Percentiles rank a stretch among this genome's conserved stretches.
These are phyloP conservation scores for Cotesia glomerata DNA, from an alignment of 1,140 invertebrate genomes.

Conservation along the genomic window DNA sequence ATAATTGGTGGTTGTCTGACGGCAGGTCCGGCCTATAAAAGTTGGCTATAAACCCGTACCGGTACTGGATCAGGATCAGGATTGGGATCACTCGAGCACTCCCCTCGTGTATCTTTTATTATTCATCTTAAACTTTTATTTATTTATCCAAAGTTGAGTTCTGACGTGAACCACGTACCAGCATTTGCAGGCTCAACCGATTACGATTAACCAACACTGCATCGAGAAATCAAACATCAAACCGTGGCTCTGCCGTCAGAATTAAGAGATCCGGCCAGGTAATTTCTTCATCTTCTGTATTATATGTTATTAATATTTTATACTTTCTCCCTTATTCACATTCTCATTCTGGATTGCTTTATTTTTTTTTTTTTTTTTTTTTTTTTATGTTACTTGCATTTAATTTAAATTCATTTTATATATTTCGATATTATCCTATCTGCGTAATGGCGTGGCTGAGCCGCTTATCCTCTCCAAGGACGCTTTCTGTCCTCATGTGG, in stretches of 20 bases:
- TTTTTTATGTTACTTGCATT: neutral
- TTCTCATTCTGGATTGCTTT: neutral
- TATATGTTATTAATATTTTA: no score
- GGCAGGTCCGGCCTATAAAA: constrained; percentile 32
- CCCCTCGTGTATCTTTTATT: neutral
- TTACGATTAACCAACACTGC: no score
- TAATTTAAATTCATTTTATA: no score
- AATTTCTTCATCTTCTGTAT: constrained; percentile 56
- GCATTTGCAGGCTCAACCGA: no score
- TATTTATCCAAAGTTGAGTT: neutral
- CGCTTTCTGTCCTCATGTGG: neutral
- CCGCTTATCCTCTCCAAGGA: constrained; percentile 25
- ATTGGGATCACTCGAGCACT: neutral
- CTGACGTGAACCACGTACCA: no score
- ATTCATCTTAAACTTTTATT: neutral
- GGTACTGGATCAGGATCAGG: no score
- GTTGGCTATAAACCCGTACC: constrained; percentile 15
- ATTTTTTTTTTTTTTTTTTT: neutral
- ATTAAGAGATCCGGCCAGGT: constrained; percentile 59
- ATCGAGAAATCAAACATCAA: neutral
- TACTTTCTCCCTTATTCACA: constrained; percentile 33
- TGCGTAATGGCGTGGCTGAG: constrained; percentile 20
- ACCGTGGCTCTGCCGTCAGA: constrained; percentile 41
- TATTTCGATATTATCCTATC: neutral
- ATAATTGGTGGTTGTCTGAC: constrained; percentile 58